A percentile compares a stretch with the other conserved stretches of the same genome.
These are phyloP conservation scores for Poeciliopsis gracilis DNA, from an alignment of 2,797 vertebrate genomes.

Conservation along the genomic window DNA sequence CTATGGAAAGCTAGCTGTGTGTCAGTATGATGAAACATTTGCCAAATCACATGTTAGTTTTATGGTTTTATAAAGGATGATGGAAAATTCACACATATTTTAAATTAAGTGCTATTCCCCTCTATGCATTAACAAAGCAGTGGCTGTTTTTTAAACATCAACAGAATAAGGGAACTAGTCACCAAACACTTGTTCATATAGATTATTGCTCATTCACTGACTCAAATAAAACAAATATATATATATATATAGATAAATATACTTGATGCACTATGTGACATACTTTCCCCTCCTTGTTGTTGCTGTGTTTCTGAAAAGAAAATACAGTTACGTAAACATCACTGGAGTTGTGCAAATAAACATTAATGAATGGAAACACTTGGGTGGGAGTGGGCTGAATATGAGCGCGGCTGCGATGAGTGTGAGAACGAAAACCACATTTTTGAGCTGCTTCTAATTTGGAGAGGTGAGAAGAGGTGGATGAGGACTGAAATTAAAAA, in stretches of 20 bases:
- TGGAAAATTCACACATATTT: conserved; percentile 21
- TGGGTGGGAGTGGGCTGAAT: conserved; percentile 25
- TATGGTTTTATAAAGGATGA: conserved; percentile 9
- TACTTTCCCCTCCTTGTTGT: conserved; percentile 85
- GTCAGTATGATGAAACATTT: conserved; percentile 38
- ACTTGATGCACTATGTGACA: conserved; percentile 78
- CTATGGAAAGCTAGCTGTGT: conserved; percentile 9
- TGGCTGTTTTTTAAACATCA: conserved; percentile 40
- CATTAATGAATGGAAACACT: conserved; percentile 61
- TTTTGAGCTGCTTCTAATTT: conserved; percentile 39
- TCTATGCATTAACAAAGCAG: conserved; percentile 41
- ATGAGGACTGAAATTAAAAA: conserved; percentile 14
- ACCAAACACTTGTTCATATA: conserved; percentile 53
- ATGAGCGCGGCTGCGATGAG: conserved; percentile 24
- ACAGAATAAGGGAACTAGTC: conserved; percentile 42
- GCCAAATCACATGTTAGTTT: conserved; percentile 8
- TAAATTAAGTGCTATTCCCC: conserved; percentile 70
- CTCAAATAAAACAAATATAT: conserved; percentile 62
- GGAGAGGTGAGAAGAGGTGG: conserved; percentile 26
- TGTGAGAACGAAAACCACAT: conserved; percentile 28
- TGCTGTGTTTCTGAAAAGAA: conserved; percentile 86
- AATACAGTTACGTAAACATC: conserved; percentile 81
- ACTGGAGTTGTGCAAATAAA: conserved; percentile 68
- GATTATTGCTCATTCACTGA: conserved; percentile 62
- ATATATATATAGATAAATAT: conserved; percentile 38